phyloP scores from a whole-genome alignment of 2,113 vertebrate genomes.

The Caracal caracal region DNA sequence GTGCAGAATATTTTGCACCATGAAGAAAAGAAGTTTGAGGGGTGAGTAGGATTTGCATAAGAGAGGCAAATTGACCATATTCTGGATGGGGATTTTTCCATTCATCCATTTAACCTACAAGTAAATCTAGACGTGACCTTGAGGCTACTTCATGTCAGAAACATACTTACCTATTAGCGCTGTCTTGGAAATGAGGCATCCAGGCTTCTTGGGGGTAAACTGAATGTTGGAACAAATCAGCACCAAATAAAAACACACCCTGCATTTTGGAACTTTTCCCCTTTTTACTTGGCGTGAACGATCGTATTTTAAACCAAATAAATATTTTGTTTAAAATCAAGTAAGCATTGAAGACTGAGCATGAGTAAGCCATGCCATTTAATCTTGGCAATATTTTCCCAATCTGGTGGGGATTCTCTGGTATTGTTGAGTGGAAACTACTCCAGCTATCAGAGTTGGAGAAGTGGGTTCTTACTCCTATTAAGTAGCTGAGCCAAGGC shows the following conservation, averaged over 20 bases:
- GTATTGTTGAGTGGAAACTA: neutral
- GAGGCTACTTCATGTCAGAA: neutral
- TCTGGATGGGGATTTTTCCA: neutral
- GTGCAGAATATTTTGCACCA: neutral
- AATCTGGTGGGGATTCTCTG: neutral
- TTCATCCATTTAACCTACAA: neutral
- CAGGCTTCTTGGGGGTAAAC: neutral
- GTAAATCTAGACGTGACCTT: neutral
- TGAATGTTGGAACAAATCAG: neutral
- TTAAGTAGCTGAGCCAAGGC: neutral
- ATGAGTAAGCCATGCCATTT: neutral
- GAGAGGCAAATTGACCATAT: neutral
- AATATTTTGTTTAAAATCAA: conserved; percentile 46
- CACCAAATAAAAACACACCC: conserved; percentile 3
- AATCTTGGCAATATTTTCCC: neutral
- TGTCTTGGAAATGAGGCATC: neutral
- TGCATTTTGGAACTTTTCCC: neutral
- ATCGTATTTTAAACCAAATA: conserved; percentile 56
- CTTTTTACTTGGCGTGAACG: neutral
- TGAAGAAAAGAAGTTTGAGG: neutral
- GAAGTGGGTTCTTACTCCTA: neutral
- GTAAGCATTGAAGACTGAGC: neutral
- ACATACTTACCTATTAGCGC: neutral
- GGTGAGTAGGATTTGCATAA: neutral
- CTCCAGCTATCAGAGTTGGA: neutral